These are phyloP conservation scores for Hesperophylax magnus DNA, from an alignment of 1,140 invertebrate genomes.

Conservation along the genomic window DNA sequence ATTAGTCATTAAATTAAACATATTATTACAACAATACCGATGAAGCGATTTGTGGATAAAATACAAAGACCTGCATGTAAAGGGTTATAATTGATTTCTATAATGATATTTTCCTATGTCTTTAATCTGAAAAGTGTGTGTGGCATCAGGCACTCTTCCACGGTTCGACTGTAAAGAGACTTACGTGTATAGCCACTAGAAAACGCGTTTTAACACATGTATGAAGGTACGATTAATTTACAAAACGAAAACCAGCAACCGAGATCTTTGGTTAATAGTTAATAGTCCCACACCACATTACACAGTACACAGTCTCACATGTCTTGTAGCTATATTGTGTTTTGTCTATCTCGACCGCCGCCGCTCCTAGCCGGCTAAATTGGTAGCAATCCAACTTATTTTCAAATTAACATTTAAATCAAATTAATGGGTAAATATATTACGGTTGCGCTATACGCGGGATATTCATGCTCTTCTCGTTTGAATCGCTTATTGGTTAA, in stretches of 20 bases:
- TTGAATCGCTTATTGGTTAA: no score
- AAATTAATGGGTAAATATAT: conserved; percentile 54
- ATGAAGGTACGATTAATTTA: neutral
- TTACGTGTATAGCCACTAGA: neutral
- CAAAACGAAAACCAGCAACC: conserved; percentile 22
- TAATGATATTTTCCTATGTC: no score
- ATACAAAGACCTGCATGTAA: no score
- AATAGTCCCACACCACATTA: neutral
- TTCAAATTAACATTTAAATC: conserved; percentile 55
- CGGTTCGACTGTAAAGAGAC: neutral
- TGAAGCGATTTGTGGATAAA: no score
- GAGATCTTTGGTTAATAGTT: conserved; percentile 20
- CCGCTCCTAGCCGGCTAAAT: conserved; percentile 28
- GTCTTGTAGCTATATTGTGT: conserved; percentile 9
- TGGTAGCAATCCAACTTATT: conserved; percentile 45
- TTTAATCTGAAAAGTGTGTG: no score
- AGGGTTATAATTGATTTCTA: no score
- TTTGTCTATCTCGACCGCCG: neutral
- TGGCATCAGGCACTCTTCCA: no score
- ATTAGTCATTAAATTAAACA: no score
- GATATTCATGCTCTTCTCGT: conserved; percentile 20
- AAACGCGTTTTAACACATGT: conserved; percentile 25
- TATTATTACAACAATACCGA: no score
- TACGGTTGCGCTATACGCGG: conserved; percentile 33
- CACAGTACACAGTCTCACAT: neutral